phyloP scores from a whole-genome alignment of 2,888 invertebrate genomes.

The Aplocera efformata region DNA sequence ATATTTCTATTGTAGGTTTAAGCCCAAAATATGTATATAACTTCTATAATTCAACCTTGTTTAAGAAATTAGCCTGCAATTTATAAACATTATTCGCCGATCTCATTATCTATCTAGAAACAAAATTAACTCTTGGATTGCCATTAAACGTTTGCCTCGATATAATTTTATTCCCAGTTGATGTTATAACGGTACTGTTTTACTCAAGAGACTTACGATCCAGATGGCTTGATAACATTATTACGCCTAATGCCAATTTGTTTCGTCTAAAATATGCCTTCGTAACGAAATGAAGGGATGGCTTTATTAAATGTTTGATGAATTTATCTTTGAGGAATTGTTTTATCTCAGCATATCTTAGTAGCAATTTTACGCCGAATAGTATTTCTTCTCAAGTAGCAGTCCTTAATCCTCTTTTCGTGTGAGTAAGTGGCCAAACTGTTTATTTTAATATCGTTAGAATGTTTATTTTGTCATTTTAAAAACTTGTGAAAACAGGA shows the following conservation, averaged over 20 bases:
- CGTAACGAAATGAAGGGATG: slow-evolving; percentile 10
- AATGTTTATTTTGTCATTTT: too few species aligned
- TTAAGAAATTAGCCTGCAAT: too few species aligned
- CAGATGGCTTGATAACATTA: slow-evolving; percentile 18
- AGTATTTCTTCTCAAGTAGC: slow-evolving; percentile 1
- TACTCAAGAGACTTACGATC: slow-evolving; percentile 7
- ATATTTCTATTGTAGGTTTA: too few species aligned
- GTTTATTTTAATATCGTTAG: too few species aligned
- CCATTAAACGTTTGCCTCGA: slow-evolving; percentile 3
- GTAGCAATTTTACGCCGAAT: too few species aligned
- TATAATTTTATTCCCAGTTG: slow-evolving; percentile 11
- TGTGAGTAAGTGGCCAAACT: too few species aligned
- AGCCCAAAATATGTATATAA: too few species aligned
- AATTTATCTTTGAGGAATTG: not conserved
- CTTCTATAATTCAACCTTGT: too few species aligned
- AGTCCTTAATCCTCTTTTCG: too few species aligned
- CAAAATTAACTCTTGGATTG: slow-evolving; percentile 4
- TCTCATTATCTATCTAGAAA: not conserved
- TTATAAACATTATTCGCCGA: too few species aligned
- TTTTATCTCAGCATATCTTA: not conserved
- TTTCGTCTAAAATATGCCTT: slow-evolving; percentile 15
- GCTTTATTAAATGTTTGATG: slow-evolving; percentile 14
- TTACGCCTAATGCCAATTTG: slow-evolving; percentile 15
- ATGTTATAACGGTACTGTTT: slow-evolving; percentile 8
- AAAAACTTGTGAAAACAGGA: too few species aligned